Evolutionary conservation across 2,888 invertebrate species (phyloP).

Genomic region (Drosophila melanosoma): DNA sequence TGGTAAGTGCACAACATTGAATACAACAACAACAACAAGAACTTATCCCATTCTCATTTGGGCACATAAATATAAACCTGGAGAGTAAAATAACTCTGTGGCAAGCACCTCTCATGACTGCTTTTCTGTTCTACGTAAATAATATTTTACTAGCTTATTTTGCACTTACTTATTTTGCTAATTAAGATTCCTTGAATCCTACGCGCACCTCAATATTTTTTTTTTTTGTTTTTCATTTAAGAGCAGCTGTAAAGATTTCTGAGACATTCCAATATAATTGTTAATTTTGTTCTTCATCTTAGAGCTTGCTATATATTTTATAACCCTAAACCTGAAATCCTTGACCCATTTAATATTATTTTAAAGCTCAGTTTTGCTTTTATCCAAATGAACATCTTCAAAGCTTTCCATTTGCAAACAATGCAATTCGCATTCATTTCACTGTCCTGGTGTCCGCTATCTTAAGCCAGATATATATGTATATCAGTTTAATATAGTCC

Average conservation of each 20-base stretch:
- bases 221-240: no score
- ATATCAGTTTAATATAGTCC: not conserved
- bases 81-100: not conserved
- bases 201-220: no score
- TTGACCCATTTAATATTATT: not conserved
- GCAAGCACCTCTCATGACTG: not conserved
- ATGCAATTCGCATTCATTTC: no score
- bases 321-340: not conserved
- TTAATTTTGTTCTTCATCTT: not conserved
- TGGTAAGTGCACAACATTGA: constrained; percentile 30
- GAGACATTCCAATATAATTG: no score
- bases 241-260: no score
- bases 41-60: not conserved
- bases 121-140: not conserved
- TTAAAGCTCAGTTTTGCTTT: not conserved
- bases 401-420: no score
- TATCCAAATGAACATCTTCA: not conserved
- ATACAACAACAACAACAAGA: not conserved
- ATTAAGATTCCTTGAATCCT: not conserved
- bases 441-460: no score
- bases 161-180: not conserved
- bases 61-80: not conserved
- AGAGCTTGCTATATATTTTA: not conserved
- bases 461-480: no score
- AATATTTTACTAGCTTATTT: not conserved